Base-by-base conservation (phyloP, 30 jellyfish, hydroid and myxozoan species). In the Hydractinia symbiolongicarpus region DNA sequence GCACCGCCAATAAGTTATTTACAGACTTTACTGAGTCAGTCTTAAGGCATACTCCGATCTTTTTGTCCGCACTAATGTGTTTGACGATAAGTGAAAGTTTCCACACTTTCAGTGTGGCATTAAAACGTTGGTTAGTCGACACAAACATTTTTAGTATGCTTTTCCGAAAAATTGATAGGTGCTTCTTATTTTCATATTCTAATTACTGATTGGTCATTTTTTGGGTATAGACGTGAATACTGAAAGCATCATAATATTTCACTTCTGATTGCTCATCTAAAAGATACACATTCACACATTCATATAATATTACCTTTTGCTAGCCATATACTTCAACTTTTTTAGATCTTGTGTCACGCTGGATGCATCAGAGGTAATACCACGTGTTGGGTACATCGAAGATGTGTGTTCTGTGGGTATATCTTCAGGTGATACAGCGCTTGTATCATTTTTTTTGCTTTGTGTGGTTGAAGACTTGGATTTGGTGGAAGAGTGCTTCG, bases 241-340 rank as follows among this genome's bases (percentile, higher is more conserved):
- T 30, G 2, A 30, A 30, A 30, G 44, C 44, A 30, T 30, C 44
- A 30, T 30, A 30, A 30, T 30, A 30, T 30, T 30, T 30, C 44
- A 30, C 44, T 30, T 30, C 44, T 30, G 44, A 30, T 30, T 30
- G 44, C 44, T 30, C 44, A 30, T 30, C 2, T 30, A 30, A 30
- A 30, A 30, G 44, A 30, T 0, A 30, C 44, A 67, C n/a, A 58
- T 4, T 20, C 4, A 50, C 80, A 71, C 30, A 8, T n/a, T n/a
- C n/a, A n/a, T n/a, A n/a, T n/a, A n/a, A n/a, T 71, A 89, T 53
- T 60, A 90, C 97, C 88, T 79, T 78, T 90, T 89, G 67, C 97
- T 86, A 6, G 97, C 82, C 69, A 79, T 86, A 58, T 82, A 76
- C 76, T 78, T 72, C 78, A 90, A 73, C 54, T 78, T 86, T 80